Conservation (phyloP, 2,113 vertebrate genomes). For the Sprattus sprattus region DNA sequence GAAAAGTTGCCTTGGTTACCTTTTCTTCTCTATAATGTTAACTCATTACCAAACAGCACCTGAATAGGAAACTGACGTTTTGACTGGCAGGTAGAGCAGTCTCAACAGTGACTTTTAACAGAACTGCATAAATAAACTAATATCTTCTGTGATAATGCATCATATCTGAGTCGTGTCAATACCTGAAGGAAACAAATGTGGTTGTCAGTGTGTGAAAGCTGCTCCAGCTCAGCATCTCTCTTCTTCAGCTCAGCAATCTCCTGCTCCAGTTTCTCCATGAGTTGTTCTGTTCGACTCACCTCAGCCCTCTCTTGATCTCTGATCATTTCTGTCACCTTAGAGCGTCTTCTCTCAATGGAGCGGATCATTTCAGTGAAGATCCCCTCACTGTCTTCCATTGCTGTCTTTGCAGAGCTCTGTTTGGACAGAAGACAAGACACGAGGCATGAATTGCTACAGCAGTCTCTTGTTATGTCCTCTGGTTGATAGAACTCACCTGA, state of each 20-base stretch:
- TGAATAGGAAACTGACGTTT: no score
- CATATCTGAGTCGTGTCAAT: not conserved
- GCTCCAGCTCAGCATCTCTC: slow-evolving; percentile 26
- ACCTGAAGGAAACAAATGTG: not conserved
- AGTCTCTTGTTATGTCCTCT: not conserved
- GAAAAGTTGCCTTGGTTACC: no score
- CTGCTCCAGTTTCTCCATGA: slow-evolving; percentile 1
- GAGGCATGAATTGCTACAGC: no score
- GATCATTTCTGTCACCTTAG: not conserved
- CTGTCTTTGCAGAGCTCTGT: not conserved
- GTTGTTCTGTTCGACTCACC: not conserved
- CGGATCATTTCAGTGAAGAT: not conserved
- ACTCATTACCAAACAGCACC: no score
- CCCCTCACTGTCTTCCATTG: not conserved
- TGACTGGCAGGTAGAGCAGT: no score
- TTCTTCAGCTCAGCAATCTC: slow-evolving; percentile 14
- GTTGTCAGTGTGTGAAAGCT: slow-evolving; percentile 28
- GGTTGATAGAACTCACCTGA: not conserved
- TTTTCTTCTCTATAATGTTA: no score
- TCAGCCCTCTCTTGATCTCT: slow-evolving; percentile 4
- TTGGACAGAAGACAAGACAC: not conserved
- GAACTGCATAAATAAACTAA: no score
- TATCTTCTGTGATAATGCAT: not conserved
- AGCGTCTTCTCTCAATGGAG: not conserved
- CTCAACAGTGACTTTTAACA: no score